Evolutionary conservation across 2,113 vertebrate genomes (phyloP).

Genomic region (Crotalus viridis): DNA sequence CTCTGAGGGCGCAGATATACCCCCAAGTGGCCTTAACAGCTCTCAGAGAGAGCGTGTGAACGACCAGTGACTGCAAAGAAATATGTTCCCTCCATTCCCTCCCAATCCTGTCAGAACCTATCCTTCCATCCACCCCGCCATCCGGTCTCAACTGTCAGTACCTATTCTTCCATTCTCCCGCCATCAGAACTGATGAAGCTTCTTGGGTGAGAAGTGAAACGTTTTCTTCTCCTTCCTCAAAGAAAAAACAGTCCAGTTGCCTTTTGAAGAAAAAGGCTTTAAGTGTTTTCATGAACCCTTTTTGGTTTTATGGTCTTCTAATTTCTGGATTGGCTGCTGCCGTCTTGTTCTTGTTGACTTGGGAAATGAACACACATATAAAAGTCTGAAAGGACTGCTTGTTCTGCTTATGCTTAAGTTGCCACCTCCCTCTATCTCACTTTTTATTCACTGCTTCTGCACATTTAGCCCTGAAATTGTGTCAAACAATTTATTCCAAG

Average conservation of each 20-base stretch:
- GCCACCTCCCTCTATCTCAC: background rate
- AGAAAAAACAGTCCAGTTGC: background rate
- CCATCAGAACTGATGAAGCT: no score
- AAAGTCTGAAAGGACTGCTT: background rate
- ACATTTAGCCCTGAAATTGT: background rate
- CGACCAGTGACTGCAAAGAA: no score
- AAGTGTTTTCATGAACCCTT: background rate
- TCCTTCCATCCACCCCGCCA: no score
- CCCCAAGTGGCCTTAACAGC: no score
- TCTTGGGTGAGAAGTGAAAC: no score
- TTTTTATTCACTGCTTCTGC: background rate
- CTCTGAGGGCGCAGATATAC: no score
- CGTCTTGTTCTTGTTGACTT: background rate
- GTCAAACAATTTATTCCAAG: background rate
- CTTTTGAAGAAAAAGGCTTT: background rate
- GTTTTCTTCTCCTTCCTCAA: background rate
- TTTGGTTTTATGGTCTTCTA: background rate
- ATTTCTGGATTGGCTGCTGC: background rate
- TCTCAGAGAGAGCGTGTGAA: no score
- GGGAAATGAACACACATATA: background rate
- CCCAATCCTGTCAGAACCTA: no score
- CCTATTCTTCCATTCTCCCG: no score
- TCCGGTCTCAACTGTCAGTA: no score
- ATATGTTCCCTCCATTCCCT: no score
- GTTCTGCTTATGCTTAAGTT: background rate